These are phyloP conservation scores for Rhynchotus rufescens DNA, from an alignment of 2,797 vertebrate species.

Conservation along the genomic window DNA sequence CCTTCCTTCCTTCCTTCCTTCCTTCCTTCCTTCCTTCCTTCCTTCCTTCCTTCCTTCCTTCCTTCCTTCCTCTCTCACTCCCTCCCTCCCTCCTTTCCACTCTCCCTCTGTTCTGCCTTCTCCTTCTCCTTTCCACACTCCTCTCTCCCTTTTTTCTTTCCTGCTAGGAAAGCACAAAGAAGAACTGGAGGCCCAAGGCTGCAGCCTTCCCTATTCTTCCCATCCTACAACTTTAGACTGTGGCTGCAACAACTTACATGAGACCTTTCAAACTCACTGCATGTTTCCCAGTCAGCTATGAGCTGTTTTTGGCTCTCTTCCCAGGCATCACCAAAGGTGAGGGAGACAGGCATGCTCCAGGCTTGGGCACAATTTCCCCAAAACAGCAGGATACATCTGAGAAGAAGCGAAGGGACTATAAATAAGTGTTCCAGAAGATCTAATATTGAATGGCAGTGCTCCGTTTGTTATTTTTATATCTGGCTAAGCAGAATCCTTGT, in stretches of 20 bases:
- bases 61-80: no score
- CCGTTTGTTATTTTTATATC: slow-evolving; percentile 32
- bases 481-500: not conserved
- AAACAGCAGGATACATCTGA: not conserved
- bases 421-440: slow-evolving; percentile 11
- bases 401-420: not conserved
- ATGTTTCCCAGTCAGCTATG: not conserved
- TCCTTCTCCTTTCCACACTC: no score
- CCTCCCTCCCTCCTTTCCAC: no score
- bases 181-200: not conserved
- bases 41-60: no score
- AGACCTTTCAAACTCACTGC: not conserved
- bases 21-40: no score
- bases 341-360: accelerated
- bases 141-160: not conserved
- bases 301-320: not conserved
- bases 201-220: not conserved
- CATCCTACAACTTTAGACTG: not conserved
- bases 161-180: not conserved
- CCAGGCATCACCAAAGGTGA: not conserved
- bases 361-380: not conserved
- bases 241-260: not conserved
- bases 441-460: slow-evolving; percentile 4
- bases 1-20: no score
- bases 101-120: no score